phyloP scores from a whole-genome alignment of 1,140 invertebrate species.

The Lordiphosa stackelbergi region DNA sequence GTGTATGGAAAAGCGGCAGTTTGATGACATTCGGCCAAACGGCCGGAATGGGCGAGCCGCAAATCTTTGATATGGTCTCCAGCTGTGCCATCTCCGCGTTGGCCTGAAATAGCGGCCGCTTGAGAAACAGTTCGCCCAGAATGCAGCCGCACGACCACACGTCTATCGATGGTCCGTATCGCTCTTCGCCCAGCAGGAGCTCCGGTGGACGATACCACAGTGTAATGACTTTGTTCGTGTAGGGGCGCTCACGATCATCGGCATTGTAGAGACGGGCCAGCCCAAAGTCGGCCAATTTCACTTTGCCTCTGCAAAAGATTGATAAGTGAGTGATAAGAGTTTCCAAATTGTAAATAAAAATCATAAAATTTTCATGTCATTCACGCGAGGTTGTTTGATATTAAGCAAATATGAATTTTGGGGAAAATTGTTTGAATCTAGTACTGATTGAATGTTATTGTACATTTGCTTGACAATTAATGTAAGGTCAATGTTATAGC shows the following conservation, averaged over 20 bases:
- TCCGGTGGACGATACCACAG: slow-evolving; percentile 99
- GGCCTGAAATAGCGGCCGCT: slow-evolving; percentile 96
- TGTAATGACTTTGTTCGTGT: slow-evolving; percentile 99
- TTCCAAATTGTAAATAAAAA: no score
- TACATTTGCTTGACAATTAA: no score
- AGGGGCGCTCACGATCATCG: slow-evolving; percentile 95
- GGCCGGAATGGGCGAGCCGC: slow-evolving; percentile 97
- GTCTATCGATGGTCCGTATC: slow-evolving; percentile 98
- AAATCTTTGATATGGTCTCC: slow-evolving; percentile 95
- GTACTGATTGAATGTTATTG: no score
- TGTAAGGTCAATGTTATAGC: no score
- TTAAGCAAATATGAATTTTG: no score
- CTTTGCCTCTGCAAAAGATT: slow-evolving; percentile 89
- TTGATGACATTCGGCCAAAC: slow-evolving; percentile 98
- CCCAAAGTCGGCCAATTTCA: slow-evolving; percentile 99
- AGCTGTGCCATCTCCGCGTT: slow-evolving; percentile 95
- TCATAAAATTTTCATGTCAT: no score
- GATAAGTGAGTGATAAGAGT: background rate
- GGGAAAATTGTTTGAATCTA: no score
- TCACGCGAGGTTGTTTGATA: no score
- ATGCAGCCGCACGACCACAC: slow-evolving; percentile 99
- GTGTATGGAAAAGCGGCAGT: slow-evolving; percentile 92
- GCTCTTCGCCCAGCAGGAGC: slow-evolving; percentile 96
- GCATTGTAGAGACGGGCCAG: slow-evolving; percentile 96
- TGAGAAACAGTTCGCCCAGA: slow-evolving; percentile 97